Percentiles rank a stretch among this genome's conserved stretches.
These are phyloP conservation scores for Gymnarchus niloticus DNA, from an alignment of 2,113 vertebrate species.

Conservation along the genomic window DNA sequence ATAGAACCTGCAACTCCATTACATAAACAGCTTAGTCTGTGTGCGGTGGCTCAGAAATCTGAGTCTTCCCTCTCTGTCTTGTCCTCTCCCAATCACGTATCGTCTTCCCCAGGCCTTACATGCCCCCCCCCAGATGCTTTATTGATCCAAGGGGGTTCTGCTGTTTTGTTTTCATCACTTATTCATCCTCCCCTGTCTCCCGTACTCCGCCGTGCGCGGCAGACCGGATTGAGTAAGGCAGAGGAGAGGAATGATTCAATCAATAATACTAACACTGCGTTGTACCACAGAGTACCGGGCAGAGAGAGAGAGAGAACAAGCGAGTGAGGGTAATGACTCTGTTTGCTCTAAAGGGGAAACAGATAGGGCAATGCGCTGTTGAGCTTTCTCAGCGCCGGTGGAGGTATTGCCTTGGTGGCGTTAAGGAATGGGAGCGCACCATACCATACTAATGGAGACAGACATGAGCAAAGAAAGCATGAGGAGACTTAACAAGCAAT, in stretches of 20 bases:
- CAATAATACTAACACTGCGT: constrained; percentile 64
- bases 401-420: background rate
- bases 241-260: constrained; percentile 68
- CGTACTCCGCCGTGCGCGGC: constrained; percentile 54
- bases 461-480: constrained; percentile 1
- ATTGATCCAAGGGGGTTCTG: constrained; percentile 59
- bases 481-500: constrained; percentile 37
- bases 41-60: constrained; percentile 46
- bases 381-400: background rate
- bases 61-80: constrained; percentile 53
- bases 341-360: constrained; percentile 18
- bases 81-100: constrained; percentile 38
- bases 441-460: background rate
- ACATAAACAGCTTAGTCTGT: constrained; percentile 26
- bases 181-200: constrained; percentile 59
- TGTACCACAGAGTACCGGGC: constrained; percentile 28
- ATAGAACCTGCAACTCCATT: background rate
- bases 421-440: background rate
- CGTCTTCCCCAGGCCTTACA: constrained; percentile 34
- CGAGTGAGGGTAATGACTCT: constrained; percentile 22
- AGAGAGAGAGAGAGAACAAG: constrained; percentile 8
- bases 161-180: constrained; percentile 75
- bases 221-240: constrained; percentile 64
- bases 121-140: constrained; percentile 29
- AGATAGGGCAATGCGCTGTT: background rate